phyloP scores from a whole-genome alignment of 1,140 invertebrate genomes.

The Leptinotarsa texana region DNA sequence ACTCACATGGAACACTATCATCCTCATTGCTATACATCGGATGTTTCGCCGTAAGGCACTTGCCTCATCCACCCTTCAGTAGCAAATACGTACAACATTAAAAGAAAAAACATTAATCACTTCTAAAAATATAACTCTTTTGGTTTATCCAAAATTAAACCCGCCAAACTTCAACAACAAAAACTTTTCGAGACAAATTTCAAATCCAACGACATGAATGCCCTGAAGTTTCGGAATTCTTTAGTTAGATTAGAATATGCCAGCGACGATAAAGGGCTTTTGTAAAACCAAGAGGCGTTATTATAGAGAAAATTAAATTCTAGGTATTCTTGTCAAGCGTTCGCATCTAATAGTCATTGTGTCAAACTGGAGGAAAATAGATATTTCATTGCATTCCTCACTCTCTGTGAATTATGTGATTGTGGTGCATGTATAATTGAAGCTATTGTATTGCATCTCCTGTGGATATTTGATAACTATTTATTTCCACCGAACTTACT shows the following conservation, averaged over 20 bases:
- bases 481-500: no score
- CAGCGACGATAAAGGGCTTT: background rate
- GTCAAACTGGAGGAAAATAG: background rate
- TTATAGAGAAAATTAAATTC: conserved; percentile 1
- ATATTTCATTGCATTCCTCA: background rate
- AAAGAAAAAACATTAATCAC: no score
- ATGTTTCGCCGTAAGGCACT: no score
- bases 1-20: no score
- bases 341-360: background rate
- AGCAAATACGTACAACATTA: no score
- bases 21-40: no score
- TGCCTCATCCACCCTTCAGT: no score
- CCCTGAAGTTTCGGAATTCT: background rate
- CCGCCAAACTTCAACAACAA: background rate
- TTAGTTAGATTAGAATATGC: background rate
- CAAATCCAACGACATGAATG: background rate
- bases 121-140: no score
- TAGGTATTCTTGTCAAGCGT: background rate
- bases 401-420: background rate
- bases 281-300: background rate
- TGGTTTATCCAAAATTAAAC: background rate
- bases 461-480: no score
- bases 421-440: no score
- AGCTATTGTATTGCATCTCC: no score
- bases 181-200: background rate